A percentile compares a stretch with the other conserved stretches of the same genome.
Conservation (phyloP, 2,888 invertebrate genomes). For the Thera obeliscata region DNA sequence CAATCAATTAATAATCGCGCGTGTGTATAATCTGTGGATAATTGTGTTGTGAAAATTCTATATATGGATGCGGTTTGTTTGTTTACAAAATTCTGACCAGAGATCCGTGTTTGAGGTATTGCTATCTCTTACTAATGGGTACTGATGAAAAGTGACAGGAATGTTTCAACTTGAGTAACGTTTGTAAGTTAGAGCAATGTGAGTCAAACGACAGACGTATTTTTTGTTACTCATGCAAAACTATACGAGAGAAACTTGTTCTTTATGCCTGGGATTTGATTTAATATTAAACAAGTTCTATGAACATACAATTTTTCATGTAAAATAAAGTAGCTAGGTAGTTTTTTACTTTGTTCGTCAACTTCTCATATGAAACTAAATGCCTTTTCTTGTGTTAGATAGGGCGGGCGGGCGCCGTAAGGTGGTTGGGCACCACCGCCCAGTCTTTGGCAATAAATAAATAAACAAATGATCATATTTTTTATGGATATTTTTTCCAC, state of each 20-base stretch:
- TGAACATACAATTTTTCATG: not conserved
- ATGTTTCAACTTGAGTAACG: no score
- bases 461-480: no score
- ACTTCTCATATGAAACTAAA: no score
- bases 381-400: not conserved
- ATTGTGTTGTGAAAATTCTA: slow-evolving; percentile 34
- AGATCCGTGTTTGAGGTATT: no score
- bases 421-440: not conserved
- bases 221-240: not conserved
- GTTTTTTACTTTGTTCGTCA: no score
- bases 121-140: no score
- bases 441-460: no score
- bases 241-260: not conserved
- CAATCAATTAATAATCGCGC: slow-evolving; percentile 32
- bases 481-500: no score
- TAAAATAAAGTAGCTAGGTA: not conserved
- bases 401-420: not conserved
- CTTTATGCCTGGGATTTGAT: not conserved
- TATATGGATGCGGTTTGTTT: slow-evolving; percentile 51
- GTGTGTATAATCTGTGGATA: slow-evolving; percentile 26
- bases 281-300: not conserved
- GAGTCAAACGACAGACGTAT: not conserved
- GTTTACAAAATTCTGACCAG: no score
- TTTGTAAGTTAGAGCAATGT: no score
- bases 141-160: no score